Percentiles rank a stretch among this genome's conserved stretches.
These are phyloP conservation scores for Pica pica DNA, from an alignment of 2,113 vertebrate genomes.

Conservation along the genomic window DNA sequence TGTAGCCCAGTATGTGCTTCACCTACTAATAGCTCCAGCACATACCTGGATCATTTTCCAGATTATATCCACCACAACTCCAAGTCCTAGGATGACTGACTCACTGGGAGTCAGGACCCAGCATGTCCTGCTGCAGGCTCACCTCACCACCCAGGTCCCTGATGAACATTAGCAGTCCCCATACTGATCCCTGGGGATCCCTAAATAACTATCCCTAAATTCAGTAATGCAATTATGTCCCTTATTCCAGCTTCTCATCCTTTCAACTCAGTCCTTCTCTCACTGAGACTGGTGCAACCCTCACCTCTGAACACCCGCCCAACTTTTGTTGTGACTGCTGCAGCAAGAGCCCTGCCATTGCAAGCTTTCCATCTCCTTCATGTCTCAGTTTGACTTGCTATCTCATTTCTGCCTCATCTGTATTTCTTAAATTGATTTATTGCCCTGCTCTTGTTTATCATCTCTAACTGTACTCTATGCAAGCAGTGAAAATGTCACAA, in stretches of 20 bases:
- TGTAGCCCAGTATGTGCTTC: not conserved
- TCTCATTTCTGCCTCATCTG: not conserved
- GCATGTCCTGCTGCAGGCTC: not conserved
- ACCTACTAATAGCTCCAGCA: not conserved
- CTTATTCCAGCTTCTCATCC: not conserved
- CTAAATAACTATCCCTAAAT: not conserved
- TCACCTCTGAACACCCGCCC: not conserved
- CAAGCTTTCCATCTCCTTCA: not conserved
- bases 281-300: not conserved
- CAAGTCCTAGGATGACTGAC: not conserved
- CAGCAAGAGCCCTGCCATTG: not conserved
- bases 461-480: not conserved
- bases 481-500: not conserved
- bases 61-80: not conserved
- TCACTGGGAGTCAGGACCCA: not conserved
- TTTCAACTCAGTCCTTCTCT: not conserved
- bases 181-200: not conserved
- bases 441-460: not conserved
- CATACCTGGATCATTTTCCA: not conserved
- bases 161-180: not conserved
- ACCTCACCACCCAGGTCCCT: not conserved
- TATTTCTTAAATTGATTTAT: not conserved
- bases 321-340: not conserved
- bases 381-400: not conserved
- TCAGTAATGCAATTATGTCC: not conserved